Percentiles rank a stretch among this genome's conserved stretches.
These are phyloP conservation scores for Lamproptera curius DNA, from an alignment of 2,888 invertebrate genomes.

Conservation along the genomic window DNA sequence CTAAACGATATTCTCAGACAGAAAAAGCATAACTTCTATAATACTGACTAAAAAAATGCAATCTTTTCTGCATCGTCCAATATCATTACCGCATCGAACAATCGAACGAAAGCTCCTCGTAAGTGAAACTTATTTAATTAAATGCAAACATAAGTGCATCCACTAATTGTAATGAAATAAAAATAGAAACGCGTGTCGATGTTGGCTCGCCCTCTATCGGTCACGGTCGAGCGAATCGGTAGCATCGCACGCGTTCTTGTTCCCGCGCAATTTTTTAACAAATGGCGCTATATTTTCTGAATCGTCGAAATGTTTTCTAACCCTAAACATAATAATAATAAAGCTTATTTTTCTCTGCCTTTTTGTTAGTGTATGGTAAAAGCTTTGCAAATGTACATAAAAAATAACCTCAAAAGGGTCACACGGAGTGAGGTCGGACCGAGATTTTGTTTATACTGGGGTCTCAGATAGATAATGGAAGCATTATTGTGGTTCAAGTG, in stretches of 20 bases:
- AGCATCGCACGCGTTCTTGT: slow-evolving; percentile 40
- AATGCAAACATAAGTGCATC: slow-evolving; percentile 9
- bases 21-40: too few relatives aligned
- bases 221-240: slow-evolving; percentile 52
- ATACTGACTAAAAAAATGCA: too few relatives aligned
- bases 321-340: slow-evolving; percentile 28
- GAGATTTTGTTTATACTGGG: slow-evolving; percentile 52
- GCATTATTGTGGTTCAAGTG: slow-evolving; percentile 37
- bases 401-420: slow-evolving; percentile 53
- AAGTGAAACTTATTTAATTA: slow-evolving; percentile 56
- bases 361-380: slow-evolving; percentile 14
- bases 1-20: too few relatives aligned
- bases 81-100: background rate
- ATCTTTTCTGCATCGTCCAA: too few relatives aligned
- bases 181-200: slow-evolving; percentile 57
- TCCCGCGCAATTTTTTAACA: slow-evolving; percentile 47
- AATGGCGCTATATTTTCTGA: slow-evolving; percentile 10
- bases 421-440: slow-evolving; percentile 56
- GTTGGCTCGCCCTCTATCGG: slow-evolving; percentile 54
- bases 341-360: slow-evolving; percentile 27
- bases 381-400: slow-evolving; percentile 34
- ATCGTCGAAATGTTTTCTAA: background rate
- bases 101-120: background rate
- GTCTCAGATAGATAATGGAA: slow-evolving; percentile 41
- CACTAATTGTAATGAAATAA: slow-evolving; percentile 48